phyloP scores from a whole-genome alignment of 2,888 invertebrate species.

The Thelaira solivaga region DNA sequence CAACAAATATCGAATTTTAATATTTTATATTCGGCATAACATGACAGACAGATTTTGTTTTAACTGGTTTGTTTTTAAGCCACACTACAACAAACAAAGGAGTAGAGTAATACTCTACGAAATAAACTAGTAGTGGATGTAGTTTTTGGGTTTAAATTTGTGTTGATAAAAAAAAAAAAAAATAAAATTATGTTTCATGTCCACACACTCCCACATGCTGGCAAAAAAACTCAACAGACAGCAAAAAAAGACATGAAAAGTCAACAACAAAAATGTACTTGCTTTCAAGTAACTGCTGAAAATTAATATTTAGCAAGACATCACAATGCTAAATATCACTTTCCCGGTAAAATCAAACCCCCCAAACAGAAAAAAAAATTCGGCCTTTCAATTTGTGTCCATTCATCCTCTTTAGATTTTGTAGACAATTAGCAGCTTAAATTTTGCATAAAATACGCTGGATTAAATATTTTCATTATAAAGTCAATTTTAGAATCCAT shows the following conservation, averaged over 20 bases:
- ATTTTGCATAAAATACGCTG: no score
- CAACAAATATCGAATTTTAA: constrained; percentile 30
- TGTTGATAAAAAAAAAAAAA: not conserved
- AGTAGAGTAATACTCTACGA: not conserved
- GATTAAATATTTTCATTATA: no score
- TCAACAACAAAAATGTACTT: constrained; percentile 20
- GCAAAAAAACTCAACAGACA: not conserved
- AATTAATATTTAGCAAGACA: constrained; percentile 30
- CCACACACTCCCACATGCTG: constrained; percentile 60
- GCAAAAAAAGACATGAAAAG: constrained; percentile 2
- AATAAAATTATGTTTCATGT: constrained; percentile 34
- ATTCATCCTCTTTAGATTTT: no score
- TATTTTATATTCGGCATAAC: constrained; percentile 27
- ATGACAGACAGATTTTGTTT: constrained; percentile 49
- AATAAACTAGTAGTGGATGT: constrained; percentile 9
- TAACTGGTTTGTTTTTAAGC: constrained; percentile 46
- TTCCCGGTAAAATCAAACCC: no score
- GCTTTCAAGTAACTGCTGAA: constrained; percentile 12
- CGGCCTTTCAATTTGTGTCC: no score
- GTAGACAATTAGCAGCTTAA: no score
- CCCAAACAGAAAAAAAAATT: no score
- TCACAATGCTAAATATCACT: no score
- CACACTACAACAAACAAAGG: not conserved
- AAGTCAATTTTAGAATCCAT: no score
- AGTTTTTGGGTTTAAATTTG: constrained; percentile 3